Percentiles rank a stretch among this genome's conserved stretches.
Conservation (phyloP, 2,888 invertebrate species). For the Steinernema hermaphroditum region DNA sequence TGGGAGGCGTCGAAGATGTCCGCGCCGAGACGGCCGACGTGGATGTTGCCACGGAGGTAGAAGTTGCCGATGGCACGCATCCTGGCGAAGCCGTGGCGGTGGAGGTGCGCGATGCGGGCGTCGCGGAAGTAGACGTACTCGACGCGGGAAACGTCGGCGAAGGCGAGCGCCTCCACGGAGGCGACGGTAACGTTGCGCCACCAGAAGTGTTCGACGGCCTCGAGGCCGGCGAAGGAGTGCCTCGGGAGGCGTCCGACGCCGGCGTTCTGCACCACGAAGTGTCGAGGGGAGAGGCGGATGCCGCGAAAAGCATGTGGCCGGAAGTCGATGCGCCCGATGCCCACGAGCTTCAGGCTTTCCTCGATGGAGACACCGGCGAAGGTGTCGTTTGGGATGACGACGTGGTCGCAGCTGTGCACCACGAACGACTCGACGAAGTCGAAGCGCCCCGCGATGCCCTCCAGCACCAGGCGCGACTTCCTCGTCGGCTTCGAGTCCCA, state of each 20-base stretch:
- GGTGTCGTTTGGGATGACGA: conserved; percentile 45
- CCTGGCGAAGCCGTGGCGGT: conserved; percentile 35
- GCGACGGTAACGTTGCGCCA: conserved; percentile 53
- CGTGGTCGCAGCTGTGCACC: conserved; percentile 41
- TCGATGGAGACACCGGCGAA: conserved; percentile 40
- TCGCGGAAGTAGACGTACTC: conserved; percentile 59
- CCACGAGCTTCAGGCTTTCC: conserved; percentile 45
- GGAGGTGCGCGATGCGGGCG: conserved; percentile 33
- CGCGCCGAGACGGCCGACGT: conserved; percentile 34
- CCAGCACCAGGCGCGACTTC: conserved; percentile 20
- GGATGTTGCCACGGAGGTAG: conserved; percentile 44
- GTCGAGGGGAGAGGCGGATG: conserved; percentile 40
- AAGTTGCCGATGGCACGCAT: conserved; percentile 44
- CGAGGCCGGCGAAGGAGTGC: conserved; percentile 43
- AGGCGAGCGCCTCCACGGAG: conserved; percentile 50
- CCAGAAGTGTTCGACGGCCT: conserved; percentile 49
- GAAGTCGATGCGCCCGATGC: conserved; percentile 40
- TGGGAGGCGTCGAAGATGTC: conserved; percentile 39
- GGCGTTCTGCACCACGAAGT: conserved; percentile 43
- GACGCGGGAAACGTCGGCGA: conserved; percentile 51
- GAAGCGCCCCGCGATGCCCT: conserved; percentile 16
- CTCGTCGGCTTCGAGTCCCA: not conserved
- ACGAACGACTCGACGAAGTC: conserved; percentile 30
- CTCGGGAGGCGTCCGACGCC: conserved; percentile 32
- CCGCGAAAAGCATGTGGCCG: conserved; percentile 46